A percentile compares a stretch with the other conserved stretches of the same genome.
phyloP scores from a whole-genome alignment of 2,888 invertebrate genomes.

The Apeira syringaria region DNA sequence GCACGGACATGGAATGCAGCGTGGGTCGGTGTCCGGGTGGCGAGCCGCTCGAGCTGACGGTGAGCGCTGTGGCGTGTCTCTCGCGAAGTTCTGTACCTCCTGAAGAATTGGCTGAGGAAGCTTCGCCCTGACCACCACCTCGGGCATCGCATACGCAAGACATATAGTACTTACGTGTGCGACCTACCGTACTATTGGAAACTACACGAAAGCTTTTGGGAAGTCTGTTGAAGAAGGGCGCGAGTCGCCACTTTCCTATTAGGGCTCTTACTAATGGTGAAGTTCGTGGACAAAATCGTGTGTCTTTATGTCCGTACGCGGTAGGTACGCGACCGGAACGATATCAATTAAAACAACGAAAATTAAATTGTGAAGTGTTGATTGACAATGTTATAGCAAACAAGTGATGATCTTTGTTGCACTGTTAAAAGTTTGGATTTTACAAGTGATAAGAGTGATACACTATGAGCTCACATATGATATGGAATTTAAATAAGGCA shows the following conservation, averaged over 20 bases:
- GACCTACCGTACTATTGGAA: slow-evolving; percentile 5
- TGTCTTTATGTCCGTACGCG: background rate
- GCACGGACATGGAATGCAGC: slow-evolving; percentile 78
- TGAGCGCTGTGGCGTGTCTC: slow-evolving; percentile 41
- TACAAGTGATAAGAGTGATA: slow-evolving; percentile 1
- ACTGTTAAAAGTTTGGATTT: slow-evolving; percentile 13
- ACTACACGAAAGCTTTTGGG: background rate
- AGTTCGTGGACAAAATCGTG: background rate
- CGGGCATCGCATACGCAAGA: slow-evolving; percentile 6
- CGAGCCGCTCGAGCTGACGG: slow-evolving; percentile 62
- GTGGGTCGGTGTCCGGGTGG: slow-evolving; percentile 64
- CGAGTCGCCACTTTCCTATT: slow-evolving; percentile 7
- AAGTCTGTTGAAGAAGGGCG: background rate
- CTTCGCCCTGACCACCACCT: slow-evolving; percentile 63
- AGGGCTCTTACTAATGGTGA: background rate
- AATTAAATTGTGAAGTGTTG: slow-evolving; percentile 5
- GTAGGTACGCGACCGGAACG: slow-evolving; percentile 2
- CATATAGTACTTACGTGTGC: slow-evolving; percentile 1
- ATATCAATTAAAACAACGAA: slow-evolving; percentile 20
- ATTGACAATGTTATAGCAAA: slow-evolving; percentile 11
- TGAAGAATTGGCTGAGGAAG: slow-evolving; percentile 72
- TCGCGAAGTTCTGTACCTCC: slow-evolving; percentile 43
- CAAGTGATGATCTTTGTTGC: slow-evolving; percentile 4
- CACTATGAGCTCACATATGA: too few relatives aligned
- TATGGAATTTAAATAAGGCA: background rate